Conservation (phyloP, 35 echinoderm and acorn worm genomes). For the Amphiura filiformis region DNA sequence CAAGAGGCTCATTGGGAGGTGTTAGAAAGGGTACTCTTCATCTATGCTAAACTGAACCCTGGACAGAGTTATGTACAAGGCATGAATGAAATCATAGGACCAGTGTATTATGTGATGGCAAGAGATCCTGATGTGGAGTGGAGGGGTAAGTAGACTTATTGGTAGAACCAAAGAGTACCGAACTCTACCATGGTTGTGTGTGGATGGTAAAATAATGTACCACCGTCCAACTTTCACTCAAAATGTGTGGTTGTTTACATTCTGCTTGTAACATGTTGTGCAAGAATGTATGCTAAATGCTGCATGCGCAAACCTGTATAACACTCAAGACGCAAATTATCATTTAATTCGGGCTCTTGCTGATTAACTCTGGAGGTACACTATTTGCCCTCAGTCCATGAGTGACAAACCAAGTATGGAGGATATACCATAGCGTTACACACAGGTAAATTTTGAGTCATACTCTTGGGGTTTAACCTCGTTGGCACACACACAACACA, state of each 20-base stretch:
- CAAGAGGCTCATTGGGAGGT: slow-evolving; percentile 99
- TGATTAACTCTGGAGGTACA: neutral
- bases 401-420: neutral
- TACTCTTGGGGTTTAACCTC: too few relatives aligned
- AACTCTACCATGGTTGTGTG: neutral
- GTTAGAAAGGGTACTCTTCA: slow-evolving; percentile 86
- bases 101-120: slow-evolving; percentile 95
- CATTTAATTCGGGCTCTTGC: neutral
- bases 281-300: neutral
- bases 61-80: slow-evolving; percentile 98
- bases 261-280: neutral
- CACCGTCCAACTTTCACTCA: neutral
- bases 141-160: slow-evolving; percentile 15
- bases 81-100: slow-evolving; percentile 99
- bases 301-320: too few relatives aligned
- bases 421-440: too few relatives aligned
- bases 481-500: too few relatives aligned
- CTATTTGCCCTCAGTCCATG: neutral
- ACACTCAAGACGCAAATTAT: too few relatives aligned
- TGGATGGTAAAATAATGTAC: neutral
- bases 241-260: too few relatives aligned
- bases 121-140: slow-evolving; percentile 55
- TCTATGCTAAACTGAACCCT: slow-evolving; percentile 97
- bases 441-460: too few relatives aligned
- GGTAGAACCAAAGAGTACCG: neutral